These are phyloP conservation scores for Enoplosus armatus DNA, from an alignment of 2,797 vertebrate genomes.

Conservation along the genomic window DNA sequence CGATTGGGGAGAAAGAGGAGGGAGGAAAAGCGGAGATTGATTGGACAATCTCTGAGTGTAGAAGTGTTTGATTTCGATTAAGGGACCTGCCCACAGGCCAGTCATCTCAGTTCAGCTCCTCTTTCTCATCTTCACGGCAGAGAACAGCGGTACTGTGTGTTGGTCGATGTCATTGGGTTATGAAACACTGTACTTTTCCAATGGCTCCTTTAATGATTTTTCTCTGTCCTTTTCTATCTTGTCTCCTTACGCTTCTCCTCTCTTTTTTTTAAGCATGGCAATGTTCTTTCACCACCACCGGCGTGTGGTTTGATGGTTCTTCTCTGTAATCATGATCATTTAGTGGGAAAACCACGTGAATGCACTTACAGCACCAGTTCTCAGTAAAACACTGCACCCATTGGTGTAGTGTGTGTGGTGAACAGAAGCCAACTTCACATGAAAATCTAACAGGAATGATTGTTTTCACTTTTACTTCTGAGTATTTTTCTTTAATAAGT, in stretches of 20 bases:
- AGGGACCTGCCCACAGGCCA: constrained; percentile 22
- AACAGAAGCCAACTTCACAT: not conserved
- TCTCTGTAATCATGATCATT: not conserved
- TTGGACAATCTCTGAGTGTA: constrained; percentile 23
- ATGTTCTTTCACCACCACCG: not conserved
- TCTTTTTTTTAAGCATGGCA: not conserved
- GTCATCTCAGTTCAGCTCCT: constrained; percentile 27
- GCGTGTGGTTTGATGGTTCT: not conserved
- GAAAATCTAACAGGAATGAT: not conserved
- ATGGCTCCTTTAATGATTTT: constrained; percentile 7
- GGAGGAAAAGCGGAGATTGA: constrained; percentile 47
- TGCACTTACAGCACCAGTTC: not conserved
- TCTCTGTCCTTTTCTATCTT: not conserved
- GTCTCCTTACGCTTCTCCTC: not conserved
- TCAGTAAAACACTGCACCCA: not conserved
- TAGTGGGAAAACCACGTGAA: not conserved
- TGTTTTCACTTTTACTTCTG: not conserved
- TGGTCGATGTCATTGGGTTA: constrained; percentile 33
- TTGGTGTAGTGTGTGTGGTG: not conserved
- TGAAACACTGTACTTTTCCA: constrained; percentile 3
- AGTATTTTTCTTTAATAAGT: not conserved
- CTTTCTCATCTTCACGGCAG: constrained; percentile 18
- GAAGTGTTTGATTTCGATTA: constrained; percentile 55
- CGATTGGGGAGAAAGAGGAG: constrained; percentile 23
- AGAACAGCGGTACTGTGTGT: constrained; percentile 12